Conservation (phyloP, 2,888 invertebrate genomes). For the Saturnia pavonia region DNA sequence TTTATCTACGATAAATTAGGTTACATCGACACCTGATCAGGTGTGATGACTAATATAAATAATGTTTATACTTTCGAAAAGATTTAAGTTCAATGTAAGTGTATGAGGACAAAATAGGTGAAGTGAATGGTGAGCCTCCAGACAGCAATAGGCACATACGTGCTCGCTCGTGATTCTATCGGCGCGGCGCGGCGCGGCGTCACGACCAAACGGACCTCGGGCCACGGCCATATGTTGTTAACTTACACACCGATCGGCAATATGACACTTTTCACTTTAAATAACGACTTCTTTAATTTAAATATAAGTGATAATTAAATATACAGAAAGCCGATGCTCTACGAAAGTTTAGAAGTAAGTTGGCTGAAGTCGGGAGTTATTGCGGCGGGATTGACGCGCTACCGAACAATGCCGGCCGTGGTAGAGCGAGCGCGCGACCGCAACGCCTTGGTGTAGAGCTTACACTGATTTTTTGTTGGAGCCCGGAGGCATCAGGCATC, state of each 20-base stretch:
- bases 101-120: conserved; percentile 67
- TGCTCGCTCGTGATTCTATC: conserved; percentile 73
- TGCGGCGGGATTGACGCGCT: conserved; percentile 35
- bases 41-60: conserved; percentile 55
- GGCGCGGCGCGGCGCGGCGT: conserved; percentile 33
- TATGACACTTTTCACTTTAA: conserved; percentile 67
- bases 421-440: conserved; percentile 68
- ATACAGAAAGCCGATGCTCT: conserved; percentile 23
- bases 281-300: conserved; percentile 40
- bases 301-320: conserved; percentile 28
- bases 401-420: conserved; percentile 38
- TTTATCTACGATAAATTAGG: conserved; percentile 14
- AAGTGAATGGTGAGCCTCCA: conserved; percentile 78
- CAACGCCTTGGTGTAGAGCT: conserved; percentile 67
- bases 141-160: conserved; percentile 64
- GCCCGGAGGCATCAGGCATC: conserved; percentile 81
- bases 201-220: conserved; percentile 64
- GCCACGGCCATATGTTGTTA: conserved; percentile 73
- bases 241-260: conserved; percentile 67
- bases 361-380: conserved; percentile 24
- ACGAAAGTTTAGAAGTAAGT: conserved; percentile 30
- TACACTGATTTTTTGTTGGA: conserved; percentile 81
- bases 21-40: conserved; percentile 45
- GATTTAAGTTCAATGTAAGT: conserved; percentile 57
- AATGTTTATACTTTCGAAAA: conserved; percentile 52